Evolutionary conservation across 2,797 vertebrate genomes (phyloP), one percentile per base, ranked within the genome.

Genomic region (Meda fulgida): DNA sequence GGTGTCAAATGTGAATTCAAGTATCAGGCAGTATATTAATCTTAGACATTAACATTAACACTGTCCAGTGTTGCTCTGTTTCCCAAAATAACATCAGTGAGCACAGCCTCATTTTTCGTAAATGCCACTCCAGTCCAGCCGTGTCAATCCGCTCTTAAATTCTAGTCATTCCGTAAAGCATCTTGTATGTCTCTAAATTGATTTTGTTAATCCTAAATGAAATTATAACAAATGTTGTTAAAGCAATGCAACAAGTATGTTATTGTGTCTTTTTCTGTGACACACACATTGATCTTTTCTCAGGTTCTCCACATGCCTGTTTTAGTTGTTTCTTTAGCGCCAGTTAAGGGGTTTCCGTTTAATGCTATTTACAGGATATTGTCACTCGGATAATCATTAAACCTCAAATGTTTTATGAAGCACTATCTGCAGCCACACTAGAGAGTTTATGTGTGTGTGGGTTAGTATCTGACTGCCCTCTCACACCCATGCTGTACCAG

Each of bases 71-170:
- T 34, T 58, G 19, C 38, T 63, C 53, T 60, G 51, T 36, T 86
- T 76, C 55, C 65, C 72, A 81, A 69, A 86, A 86, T 86, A 76
- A 75, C 79, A 66, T 80, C 43, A 80, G 46, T 43, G 75, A 70
- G 46, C 10, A 5, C 46, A 70, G 65, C 21, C 16, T 51, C 63
- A 43, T 76, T 76, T n/a, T 77, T 23, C 13, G n/a, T 78, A 26
- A 78, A 78, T 78, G 58, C 36, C 51, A 43, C 51, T 63, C 29
- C 36, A 71, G 67, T 43, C 26, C 69, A 73, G 70, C 13, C 40
- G 7, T 9, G 1, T 75, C 70, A 63, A n/a, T 65, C 70, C 75
- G 38, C 19, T 73, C 67, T 16, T 38, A 29, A 19, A 81, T 81
- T 82, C 70, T 53, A 31, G 19, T 73, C 14, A 65, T 66, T 75